These are phyloP conservation scores for Nycticorax nycticorax DNA, from an alignment of 2,113 vertebrate genomes.

Conservation along the genomic window DNA sequence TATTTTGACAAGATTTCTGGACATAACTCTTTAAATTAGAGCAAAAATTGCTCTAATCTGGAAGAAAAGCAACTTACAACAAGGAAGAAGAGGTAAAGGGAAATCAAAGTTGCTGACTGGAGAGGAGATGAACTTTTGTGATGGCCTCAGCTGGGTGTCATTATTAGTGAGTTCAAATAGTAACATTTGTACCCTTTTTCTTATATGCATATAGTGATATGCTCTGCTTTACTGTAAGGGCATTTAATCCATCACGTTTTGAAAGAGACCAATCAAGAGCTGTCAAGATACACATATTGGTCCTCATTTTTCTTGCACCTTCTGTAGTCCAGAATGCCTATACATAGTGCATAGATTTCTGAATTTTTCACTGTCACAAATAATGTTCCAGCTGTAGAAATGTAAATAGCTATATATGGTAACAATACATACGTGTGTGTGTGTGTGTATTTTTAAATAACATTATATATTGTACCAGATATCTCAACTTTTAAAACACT, in stretches of 20 bases:
- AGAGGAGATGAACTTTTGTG: neutral
- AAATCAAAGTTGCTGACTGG: neutral
- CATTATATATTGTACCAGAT: neutral
- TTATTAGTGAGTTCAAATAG: neutral
- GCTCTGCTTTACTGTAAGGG: neutral
- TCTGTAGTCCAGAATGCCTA: neutral
- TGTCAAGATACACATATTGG: neutral
- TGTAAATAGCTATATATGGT: neutral
- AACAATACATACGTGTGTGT: fast-evolving
- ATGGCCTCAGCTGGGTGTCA: neutral
- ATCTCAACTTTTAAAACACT: neutral
- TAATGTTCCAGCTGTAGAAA: neutral
- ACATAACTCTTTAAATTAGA: neutral
- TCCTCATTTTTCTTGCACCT: neutral
- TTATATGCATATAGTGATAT: neutral
- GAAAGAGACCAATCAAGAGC: neutral
- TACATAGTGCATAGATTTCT: neutral
- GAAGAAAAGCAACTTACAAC: neutral
- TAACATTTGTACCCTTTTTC: neutral
- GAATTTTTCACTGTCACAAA: neutral
- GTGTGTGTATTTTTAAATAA: neutral
- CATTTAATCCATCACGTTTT: neutral
- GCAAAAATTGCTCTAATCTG: neutral
- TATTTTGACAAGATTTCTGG: neutral
- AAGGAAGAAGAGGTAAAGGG: neutral